These are phyloP conservation scores for Bombus breviceps DNA, from an alignment of 1,140 invertebrate species.

Conservation along the genomic window DNA sequence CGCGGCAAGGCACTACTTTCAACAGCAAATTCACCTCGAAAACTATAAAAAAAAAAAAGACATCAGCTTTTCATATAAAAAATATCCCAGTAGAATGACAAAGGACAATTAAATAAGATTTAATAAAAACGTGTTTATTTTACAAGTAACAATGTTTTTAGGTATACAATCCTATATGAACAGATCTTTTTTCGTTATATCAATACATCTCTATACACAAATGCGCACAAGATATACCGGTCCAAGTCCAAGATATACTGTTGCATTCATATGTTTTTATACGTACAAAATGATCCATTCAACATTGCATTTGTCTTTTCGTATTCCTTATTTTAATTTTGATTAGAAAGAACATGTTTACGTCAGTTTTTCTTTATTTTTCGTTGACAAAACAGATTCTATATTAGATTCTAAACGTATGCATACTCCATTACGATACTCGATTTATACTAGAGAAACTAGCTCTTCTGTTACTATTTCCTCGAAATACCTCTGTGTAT, in stretches of 20 bases:
- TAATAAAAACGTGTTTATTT: slow-evolving; percentile 73
- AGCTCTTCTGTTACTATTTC: background rate
- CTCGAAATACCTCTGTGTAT: slow-evolving; percentile 15
- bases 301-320: slow-evolving; percentile 4
- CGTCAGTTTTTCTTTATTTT: background rate
- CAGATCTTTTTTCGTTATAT: slow-evolving; percentile 47
- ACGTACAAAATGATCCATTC: slow-evolving; percentile 56
- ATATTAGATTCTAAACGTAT: background rate
- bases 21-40: slow-evolving; percentile 1
- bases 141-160: slow-evolving; percentile 68
- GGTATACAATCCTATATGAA: slow-evolving; percentile 66
- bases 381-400: slow-evolving; percentile 9
- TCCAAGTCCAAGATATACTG: slow-evolving; percentile 37
- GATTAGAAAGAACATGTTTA: slow-evolving; percentile 39
- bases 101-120: slow-evolving; percentile 12
- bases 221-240: slow-evolving; percentile 47
- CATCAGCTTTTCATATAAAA: background rate
- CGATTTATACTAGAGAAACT: slow-evolving; percentile 13
- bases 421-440: background rate
- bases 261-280: slow-evolving; percentile 39
- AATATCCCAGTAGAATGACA: no score
- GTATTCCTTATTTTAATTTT: slow-evolving; percentile 46
- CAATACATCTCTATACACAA: slow-evolving; percentile 57
- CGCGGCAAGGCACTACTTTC: slow-evolving; percentile 51
- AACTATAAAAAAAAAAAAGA: background rate